Evolutionary conservation across 2,888 invertebrate species (phyloP), one percentile per base, ranked within the genome.

Genomic region (Thalpophila matura): DNA sequence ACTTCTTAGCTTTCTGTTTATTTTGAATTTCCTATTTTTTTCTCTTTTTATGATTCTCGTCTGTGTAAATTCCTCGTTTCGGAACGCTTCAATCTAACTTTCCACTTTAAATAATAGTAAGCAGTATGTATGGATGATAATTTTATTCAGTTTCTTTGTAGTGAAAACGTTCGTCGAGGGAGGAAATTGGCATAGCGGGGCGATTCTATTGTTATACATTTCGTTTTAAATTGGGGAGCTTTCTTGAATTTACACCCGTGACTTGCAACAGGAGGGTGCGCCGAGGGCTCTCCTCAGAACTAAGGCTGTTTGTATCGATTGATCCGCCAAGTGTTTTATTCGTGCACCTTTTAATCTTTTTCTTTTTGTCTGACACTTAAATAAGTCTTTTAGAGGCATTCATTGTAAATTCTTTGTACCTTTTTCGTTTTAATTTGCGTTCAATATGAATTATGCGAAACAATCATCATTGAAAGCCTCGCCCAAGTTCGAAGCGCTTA

Each of bases 161-260:
- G 86, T 84, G 86, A 88, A 86, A 86, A 86, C 88, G 86, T 87
- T 89, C 79, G 84, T 84, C 84, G 89, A 85, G 90, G 91, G 91
- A 90, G 94, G 92, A 92, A 94, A 94, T 94, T 92, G 93, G 92
- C 91, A 91, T 88, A 90, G 90, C 92, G 83, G 87, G 89, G 89
- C 84, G 82, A 85, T 86, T 89, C 92, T 89, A 92, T 93, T 94
- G 94, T 93, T 93, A 93, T 90, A 91, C 89, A 90, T 93, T 92
- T 90, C 92, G 88, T 88, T 93, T 94, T 92, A 93, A 95, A 94
- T 93, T 93, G 92, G 89, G 92, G 94, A 92, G 91, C 91, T 93
- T 94, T 93, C 93, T 94, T 93, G 90, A 93, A 94, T 94, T 94
- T 92, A 91, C 93, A 92, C 91, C 91, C 91, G 90, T 94, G 93